Evolutionary conservation across 2,113 vertebrate species (phyloP).

Genomic region (Stercorarius parasiticus): DNA sequence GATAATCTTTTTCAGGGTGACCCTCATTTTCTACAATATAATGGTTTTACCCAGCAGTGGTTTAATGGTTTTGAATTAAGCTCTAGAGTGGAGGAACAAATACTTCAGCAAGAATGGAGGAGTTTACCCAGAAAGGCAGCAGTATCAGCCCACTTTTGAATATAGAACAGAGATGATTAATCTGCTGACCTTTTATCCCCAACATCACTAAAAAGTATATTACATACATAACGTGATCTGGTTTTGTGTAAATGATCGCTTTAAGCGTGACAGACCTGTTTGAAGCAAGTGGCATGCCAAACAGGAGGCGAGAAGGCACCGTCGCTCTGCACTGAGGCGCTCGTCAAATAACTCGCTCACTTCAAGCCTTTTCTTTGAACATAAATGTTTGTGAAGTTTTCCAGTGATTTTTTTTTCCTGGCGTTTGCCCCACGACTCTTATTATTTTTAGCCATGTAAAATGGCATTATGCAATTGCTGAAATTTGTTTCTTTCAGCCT

Average conservation of each 20-base stretch:
- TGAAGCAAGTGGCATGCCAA: neutral
- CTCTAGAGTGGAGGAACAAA: neutral
- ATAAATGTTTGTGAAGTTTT: conserved; percentile 53
- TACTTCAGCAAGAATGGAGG: neutral
- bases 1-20: conserved; percentile 56
- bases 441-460: conserved; percentile 69
- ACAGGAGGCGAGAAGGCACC: neutral
- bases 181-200: conserved; percentile 11
- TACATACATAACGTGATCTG: neutral
- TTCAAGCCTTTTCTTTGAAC: conserved; percentile 44
- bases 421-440: conserved; percentile 27
- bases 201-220: neutral
- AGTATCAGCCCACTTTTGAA: neutral
- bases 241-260: neutral
- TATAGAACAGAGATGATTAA: neutral
- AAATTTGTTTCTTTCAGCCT: conserved; percentile 51
- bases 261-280: neutral
- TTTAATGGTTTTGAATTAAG: conserved; percentile 45
- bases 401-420: conserved; percentile 55
- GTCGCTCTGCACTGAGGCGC: neutral
- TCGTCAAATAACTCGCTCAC: neutral
- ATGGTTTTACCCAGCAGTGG: conserved; percentile 25
- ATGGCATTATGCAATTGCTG: conserved; percentile 61
- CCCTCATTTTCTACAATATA: conserved; percentile 19
- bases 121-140: neutral